Conservation (phyloP, 2,888 invertebrate species). For the Erpobdella octoculata region DNA sequence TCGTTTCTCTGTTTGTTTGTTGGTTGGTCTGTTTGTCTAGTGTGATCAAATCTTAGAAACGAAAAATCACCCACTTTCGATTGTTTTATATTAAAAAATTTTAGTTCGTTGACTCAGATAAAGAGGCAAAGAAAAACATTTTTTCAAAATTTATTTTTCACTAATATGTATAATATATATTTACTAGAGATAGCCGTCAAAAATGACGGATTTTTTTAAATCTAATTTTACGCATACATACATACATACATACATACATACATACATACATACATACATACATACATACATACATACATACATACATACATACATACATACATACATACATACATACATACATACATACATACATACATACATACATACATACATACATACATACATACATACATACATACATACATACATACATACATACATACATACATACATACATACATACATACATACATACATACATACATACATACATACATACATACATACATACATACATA, state of each 20-base stretch:
- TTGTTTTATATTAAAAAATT: too few relatives aligned
- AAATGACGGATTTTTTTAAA: too few relatives aligned
- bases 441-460: conserved; percentile 1
- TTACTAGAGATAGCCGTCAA: too few relatives aligned
- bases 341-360: conserved; percentile 1
- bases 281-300: background rate
- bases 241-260: background rate
- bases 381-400: too few relatives aligned
- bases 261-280: conserved; percentile 6
- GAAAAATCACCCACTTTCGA: too few relatives aligned
- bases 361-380: conserved; percentile 7
- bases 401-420: background rate
- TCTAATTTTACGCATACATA: background rate
- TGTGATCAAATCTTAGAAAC: too few relatives aligned
- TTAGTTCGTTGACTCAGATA: too few relatives aligned
- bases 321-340: background rate
- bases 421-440: background rate
- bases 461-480: conserved; percentile 1
- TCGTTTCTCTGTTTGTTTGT: too few relatives aligned
- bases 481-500: conserved; percentile 1
- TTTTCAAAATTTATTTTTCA: too few relatives aligned
- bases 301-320: conserved; percentile 1
- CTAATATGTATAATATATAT: too few relatives aligned
- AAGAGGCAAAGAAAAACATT: too few relatives aligned
- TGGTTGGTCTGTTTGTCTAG: too few relatives aligned